phyloP scores from a whole-genome alignment of 1,140 invertebrate species.

The Oreohelix idahoensis region DNA sequence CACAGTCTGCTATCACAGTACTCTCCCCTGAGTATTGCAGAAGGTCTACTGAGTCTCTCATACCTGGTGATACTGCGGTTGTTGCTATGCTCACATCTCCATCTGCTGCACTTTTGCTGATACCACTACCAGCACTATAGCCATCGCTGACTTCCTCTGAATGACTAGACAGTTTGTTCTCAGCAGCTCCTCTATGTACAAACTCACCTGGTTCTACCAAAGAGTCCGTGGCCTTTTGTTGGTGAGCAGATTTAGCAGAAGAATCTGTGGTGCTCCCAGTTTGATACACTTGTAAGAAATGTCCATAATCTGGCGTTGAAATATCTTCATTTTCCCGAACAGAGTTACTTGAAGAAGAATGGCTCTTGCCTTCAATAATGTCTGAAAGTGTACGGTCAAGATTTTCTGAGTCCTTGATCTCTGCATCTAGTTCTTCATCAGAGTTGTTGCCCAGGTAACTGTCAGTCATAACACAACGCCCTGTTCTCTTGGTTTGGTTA shows the following conservation, averaged over 20 bases:
- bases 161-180: neutral
- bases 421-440: constrained; percentile 60
- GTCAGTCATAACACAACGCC: constrained; percentile 40
- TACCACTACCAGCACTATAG: too few species aligned
- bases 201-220: neutral
- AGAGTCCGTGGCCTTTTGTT: too few species aligned
- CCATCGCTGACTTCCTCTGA: neutral
- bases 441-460: constrained; percentile 52
- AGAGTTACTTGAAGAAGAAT: constrained; percentile 7
- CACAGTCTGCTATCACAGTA: constrained; percentile 18
- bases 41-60: neutral
- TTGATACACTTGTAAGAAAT: neutral
- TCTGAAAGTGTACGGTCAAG: constrained; percentile 66
- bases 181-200: neutral
- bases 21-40: constrained; percentile 11
- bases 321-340: neutral
- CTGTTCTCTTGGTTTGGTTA: constrained; percentile 16
- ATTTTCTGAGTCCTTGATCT: constrained; percentile 64
- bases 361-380: constrained; percentile 63
- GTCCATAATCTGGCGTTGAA: neutral
- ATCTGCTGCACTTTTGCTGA: too few species aligned
- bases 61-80: too few species aligned
- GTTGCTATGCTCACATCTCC: neutral
- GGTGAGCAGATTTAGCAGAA: neutral
- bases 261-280: neutral